Evolutionary conservation across 2,888 invertebrate species (phyloP), one percentile per base, ranked within the genome.

Genomic region (Dynastes tityus): DNA sequence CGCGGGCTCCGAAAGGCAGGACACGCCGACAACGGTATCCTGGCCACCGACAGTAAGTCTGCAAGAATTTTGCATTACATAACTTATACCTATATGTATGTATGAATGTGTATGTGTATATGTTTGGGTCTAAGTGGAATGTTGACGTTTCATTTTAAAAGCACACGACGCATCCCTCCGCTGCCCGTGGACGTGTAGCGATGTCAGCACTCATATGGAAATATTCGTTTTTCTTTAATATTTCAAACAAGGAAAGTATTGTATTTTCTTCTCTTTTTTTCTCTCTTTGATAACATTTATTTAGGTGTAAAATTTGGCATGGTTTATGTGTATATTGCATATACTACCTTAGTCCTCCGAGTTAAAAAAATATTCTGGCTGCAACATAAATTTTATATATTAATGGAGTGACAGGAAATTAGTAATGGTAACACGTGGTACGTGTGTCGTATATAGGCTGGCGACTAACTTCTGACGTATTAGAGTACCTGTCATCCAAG

Each of bases 1-100:
- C 78, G 78, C 79, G 79, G 80, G 80, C 81, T 68, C 77, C 55
- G 75, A 76, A 16, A 79, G 79, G 77, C 80, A 80, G 80, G 81
- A 80, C 81, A 79, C 80, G 22, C 22, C 65, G 13, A 22, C 73
- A 68, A 78, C 70, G 74, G 63, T 78, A 79, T 79, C 80, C 81
- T 76, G 65, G 75, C 74, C 63, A 71, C 74, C 77, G 68, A 61
- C 45, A 61, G 63, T 64, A 53, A 65, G 71, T 73, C 78, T 78
- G 77, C 79, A 58, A 77, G 79, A 77, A 77, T 77, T 79, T 79
- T 79, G 73, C 79, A 77, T 73, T 73, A 73, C 73, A 73, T 73
- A 73, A 71, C 58, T 55, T 71, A 71, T 71, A 71, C 32, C 13
- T 27, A 37, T 61, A 22, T 61, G 40, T 58, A 71, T 71, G 71